Evolutionary conservation across 2,113 vertebrate genomes (phyloP), one percentile per base, ranked within the genome.

Genomic region (Machaerirhynchus nigripectus): DNA sequence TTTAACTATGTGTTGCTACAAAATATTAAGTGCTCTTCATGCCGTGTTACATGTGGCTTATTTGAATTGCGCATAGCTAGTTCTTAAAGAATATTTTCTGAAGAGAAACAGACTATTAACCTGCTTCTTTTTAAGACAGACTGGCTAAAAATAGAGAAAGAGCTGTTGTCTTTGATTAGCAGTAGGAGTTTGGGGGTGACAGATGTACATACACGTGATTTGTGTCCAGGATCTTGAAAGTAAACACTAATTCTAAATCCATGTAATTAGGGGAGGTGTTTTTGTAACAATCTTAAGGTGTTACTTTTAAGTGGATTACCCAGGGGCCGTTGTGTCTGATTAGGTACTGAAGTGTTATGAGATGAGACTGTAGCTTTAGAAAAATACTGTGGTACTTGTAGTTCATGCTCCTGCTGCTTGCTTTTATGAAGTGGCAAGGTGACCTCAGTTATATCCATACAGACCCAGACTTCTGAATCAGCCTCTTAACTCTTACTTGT

Each of bases 21-120:
- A 44, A 80, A 27, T 11, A 15, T 18, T 35, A 40, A 49, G 20
- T 56, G 35, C 4, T 81, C 7, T 10, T 5, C 14, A 1, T 31
- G 28, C 5, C 1, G 0, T 35, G 9, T 61, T 87, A n/a, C 1
- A 0, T 10, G 3, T 39, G 19, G 15, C n/a, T 63, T 67, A 39
- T 15, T 76, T 57, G 13, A 90, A 26, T 65, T 79, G 60, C 30
- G 73, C 14, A 4, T 27, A 64, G 10, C 24, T 14, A 6, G 20
- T 52, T 85, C 21, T 73, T 71, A 16, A 63, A 87, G 69, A 49
- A 26, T 22, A 20, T 4, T 53, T 67, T 50, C 15, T 81, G 65
- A 61, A 47, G 30, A 49, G 14, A 35, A 76, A 60, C 2, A 3
- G n/a, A 6, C 3, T 61, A 23, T 35, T 63, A n/a, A 76, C 39